Base-by-base conservation (phyloP, 2,113 vertebrate species). In the Malurus elegans region DNA sequence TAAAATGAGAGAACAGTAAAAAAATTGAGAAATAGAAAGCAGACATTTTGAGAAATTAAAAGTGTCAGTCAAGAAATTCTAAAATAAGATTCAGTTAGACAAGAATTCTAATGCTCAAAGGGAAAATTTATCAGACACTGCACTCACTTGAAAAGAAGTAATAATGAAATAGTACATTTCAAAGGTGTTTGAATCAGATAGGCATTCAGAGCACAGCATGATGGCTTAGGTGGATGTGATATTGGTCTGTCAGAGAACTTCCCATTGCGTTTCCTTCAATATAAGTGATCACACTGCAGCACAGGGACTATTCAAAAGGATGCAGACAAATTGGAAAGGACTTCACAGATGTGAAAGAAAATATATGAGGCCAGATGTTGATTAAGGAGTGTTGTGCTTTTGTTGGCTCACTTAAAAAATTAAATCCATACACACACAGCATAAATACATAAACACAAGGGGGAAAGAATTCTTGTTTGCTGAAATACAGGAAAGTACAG, bases 341-440 rank as follows among this genome's bases (percentile, higher is more conserved):
- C 76, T 93, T 93, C 65, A 81, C 73, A 91, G 83, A 92, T 76
- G 61, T 91, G 76, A 71, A 94, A 93, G 69, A 67, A 86, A 92
- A 86, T 92, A 71, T 34, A 69, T 60, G 40, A 61, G n/a, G 23
- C 47, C 76, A 93, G 86, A 95, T 74, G 73, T 71, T 96, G 94
- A 94, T 92, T 93, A 84, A 91, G 79, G 65, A 89, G 31, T n/a
- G 31, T 56, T 89, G 36, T 89, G 44, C 76, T 93, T 95, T 71
- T 67, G 44, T 89, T 92, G 61, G 88, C 60, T 95, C 3, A 2
- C 44, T 89, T 81, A 40, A 86, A 67, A 92, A 74, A 92, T 92
- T 67, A 95, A 84, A 91, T 91, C 89, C 76, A 89, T 93, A 83
- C 31, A 71, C 65, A 81, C 64, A 45, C 10, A 65, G 18, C 31